Evolutionary conservation across 2,797 vertebrate species (phyloP), one percentile per base, ranked within the genome.

Genomic region (Sebastes alutus): DNA sequence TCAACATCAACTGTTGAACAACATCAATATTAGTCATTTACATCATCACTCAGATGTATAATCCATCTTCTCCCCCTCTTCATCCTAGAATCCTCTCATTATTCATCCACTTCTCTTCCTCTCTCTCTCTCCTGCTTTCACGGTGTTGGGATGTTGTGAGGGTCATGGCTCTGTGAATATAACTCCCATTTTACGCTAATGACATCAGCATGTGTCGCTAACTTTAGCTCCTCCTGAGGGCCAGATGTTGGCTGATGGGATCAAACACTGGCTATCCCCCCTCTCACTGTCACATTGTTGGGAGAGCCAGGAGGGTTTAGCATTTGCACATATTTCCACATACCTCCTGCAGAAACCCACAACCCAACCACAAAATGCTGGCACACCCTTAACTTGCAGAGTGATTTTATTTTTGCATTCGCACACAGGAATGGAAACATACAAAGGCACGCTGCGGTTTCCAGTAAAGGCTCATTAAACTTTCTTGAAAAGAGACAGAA

Each of bases 171-270:
- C 87, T 82, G 86, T 88, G 82, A 93, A 88, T 91, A 80, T 83
- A 89, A 89, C 90, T 93, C 69, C 86, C 58, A 92, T 93, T 94
- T 93, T 89, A 90, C 80, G 7, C 78, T 94, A 95, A 95, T 94
- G 91, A 92, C 91, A 94, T 90, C 93, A 93, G 87, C 87, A 94
- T 95, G 94, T 93, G 91, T 76, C 85, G 84, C 94, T 94, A 94
- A 93, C 85, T 94, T 91, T 90, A 94, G 91, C 84, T 84, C 72
- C 81, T 93, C 85, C 90, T 91, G 87, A 93, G 80, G 87, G 69
- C 92, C 95, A 95, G 93, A 96, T 95, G 94, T 94, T 90, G 87
- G 84, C 80, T 85, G 78, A 87, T 49, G 65, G 83, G 87, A 92
- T 92, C 89, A 93, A 91, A 92, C 89, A 83, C 76, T 83, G 80